Conservation (phyloP, 1,140 invertebrate species). For the Galleria mellonella region DNA sequence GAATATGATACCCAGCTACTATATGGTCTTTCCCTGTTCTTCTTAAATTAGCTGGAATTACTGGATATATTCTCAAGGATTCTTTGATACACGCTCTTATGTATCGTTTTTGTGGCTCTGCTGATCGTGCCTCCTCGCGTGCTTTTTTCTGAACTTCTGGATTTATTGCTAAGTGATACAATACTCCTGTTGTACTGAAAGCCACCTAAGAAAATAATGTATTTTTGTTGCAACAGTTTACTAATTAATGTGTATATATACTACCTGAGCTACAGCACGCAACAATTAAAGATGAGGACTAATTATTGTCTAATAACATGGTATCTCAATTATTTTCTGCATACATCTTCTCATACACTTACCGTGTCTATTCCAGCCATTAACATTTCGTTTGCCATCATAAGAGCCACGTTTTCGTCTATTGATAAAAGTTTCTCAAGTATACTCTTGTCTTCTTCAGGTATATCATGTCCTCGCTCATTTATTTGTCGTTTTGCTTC, state of each 20-base stretch:
- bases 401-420: conserved; percentile 74
- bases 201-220: conserved; percentile 26
- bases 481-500: conserved; percentile 36
- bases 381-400: conserved; percentile 85
- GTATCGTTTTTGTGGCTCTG: conserved; percentile 52
- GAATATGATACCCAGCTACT: conserved; percentile 75
- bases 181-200: conserved; percentile 28
- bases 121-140: conserved; percentile 34
- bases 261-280: no score
- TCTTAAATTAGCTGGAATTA: conserved; percentile 71
- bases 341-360: conserved; percentile 10
- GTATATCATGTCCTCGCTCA: conserved; percentile 31
- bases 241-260: no score
- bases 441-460: conserved; percentile 67
- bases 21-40: conserved; percentile 72
- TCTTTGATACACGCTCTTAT: conserved; percentile 81
- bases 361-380: conserved; percentile 86
- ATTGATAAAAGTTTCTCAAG: conserved; percentile 74
- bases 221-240: no score
- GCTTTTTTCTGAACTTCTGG: conserved; percentile 45
- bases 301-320: no score
- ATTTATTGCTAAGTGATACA: conserved; percentile 48
- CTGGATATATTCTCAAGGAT: conserved; percentile 74
- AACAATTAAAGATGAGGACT: no score
- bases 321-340: no score